Conservation (phyloP, 2,797 vertebrate species). For the Enteromius thamalakanensis region DNA sequence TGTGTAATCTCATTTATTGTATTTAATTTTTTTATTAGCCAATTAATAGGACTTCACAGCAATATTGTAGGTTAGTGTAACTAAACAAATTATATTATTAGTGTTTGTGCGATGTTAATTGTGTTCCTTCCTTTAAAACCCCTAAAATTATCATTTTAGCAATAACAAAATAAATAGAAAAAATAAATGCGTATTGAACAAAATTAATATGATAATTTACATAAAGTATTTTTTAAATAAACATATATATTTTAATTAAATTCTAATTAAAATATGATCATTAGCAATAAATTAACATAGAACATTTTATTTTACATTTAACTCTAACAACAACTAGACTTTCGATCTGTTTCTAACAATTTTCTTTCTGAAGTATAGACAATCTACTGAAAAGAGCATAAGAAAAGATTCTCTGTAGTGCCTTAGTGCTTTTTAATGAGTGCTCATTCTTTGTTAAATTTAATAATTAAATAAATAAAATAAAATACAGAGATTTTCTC, state of each 20-base stretch:
- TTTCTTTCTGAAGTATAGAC: background rate
- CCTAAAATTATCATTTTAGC: background rate
- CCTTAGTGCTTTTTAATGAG: background rate
- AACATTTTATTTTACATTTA: background rate
- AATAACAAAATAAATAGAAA: background rate
- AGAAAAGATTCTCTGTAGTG: background rate
- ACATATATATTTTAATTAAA: too few species aligned
- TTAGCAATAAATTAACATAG: background rate
- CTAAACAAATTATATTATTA: conserved; percentile 1
- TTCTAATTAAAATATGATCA: too few species aligned
- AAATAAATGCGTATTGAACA: background rate
- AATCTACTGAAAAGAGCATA: background rate
- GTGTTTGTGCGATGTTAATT: background rate
- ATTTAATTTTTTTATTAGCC: conserved; percentile 44
- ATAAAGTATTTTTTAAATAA: background rate
- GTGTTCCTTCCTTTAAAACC: background rate
- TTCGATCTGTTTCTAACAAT: background rate
- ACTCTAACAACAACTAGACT: background rate
- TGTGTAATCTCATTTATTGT: conserved; percentile 54
- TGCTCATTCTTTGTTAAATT: too few species aligned
- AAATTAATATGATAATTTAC: background rate
- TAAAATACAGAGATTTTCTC: background rate
- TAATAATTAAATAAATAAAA: background rate
- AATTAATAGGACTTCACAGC: conserved; percentile 40
- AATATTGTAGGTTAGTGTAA: conserved; percentile 20